Percentiles rank a stretch among this genome's conserved stretches.
These are phyloP conservation scores for Xenentodon cancila DNA, from an alignment of 2,797 vertebrate genomes.

Conservation along the genomic window DNA sequence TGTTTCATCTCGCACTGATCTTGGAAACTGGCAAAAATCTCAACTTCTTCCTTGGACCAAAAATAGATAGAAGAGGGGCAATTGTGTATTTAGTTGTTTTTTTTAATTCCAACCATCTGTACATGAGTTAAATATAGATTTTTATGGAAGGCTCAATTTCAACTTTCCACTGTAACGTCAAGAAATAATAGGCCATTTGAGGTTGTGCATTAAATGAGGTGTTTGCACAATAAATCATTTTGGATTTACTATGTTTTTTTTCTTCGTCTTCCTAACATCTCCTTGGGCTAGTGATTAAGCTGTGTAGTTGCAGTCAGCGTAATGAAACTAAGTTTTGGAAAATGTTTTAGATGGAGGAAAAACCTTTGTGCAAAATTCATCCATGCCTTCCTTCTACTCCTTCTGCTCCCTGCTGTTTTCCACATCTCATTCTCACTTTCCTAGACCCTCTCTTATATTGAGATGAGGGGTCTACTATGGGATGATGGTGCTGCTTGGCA, in stretches of 20 bases:
- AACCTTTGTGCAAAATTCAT: slow-evolving; percentile 53
- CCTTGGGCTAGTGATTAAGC: slow-evolving; percentile 46
- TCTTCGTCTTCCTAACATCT: slow-evolving; percentile 27
- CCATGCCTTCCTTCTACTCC: slow-evolving; percentile 51
- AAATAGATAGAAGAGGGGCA: slow-evolving; percentile 53
- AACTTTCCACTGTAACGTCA: slow-evolving; percentile 73
- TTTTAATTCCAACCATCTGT: slow-evolving; percentile 78
- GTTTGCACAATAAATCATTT: slow-evolving; percentile 67
- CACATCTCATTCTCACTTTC: slow-evolving; percentile 46
- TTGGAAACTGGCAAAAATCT: slow-evolving; percentile 76
- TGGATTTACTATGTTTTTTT: slow-evolving; percentile 48
- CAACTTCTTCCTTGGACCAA: slow-evolving; percentile 58
- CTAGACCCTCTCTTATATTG: slow-evolving; percentile 67
- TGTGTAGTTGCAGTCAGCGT: slow-evolving; percentile 43
- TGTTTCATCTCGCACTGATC: slow-evolving; percentile 71
- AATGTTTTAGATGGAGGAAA: slow-evolving; percentile 59
- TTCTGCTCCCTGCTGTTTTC: slow-evolving; percentile 62
- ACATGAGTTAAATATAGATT: slow-evolving; percentile 76
- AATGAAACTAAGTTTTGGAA: slow-evolving; percentile 56
- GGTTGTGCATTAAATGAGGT: slow-evolving; percentile 52
- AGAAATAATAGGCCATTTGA: slow-evolving; percentile 70
- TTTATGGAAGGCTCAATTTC: slow-evolving; percentile 71
- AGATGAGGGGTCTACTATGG: slow-evolving; percentile 75
- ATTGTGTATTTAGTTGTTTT: slow-evolving; percentile 11
- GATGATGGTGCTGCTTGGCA: slow-evolving; percentile 75